Percentiles rank a stretch among this genome's conserved stretches.
phyloP scores from a whole-genome alignment of 2,113 vertebrate species.

The Microtus ochrogaster region DNA sequence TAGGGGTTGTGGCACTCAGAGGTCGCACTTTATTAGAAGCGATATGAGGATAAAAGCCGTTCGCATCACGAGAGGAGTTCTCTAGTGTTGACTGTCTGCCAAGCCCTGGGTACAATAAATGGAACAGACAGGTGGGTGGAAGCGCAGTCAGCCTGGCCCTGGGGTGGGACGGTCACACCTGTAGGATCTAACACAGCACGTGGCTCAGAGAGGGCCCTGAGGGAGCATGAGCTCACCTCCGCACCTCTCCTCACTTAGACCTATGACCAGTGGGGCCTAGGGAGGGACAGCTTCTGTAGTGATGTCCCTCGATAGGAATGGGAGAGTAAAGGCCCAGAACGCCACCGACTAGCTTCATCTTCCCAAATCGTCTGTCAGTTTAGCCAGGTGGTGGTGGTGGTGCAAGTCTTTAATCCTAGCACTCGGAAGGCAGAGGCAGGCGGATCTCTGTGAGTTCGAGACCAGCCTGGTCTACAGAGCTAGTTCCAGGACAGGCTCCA shows the following conservation, averaged over 20 bases:
- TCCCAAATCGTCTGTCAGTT: neutral
- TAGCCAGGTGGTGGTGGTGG: too few relatives aligned
- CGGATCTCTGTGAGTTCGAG: too few relatives aligned
- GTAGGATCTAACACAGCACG: neutral
- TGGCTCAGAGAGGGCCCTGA: neutral
- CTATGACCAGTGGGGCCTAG: neutral
- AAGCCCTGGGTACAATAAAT: neutral
- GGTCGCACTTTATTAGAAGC: neutral
- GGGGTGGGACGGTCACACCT: neutral
- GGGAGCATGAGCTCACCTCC: too few relatives aligned
- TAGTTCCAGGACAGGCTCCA: too few relatives aligned
- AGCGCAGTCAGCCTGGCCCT: neutral
- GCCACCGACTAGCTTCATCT: neutral
- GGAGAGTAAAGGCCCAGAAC: neutral
- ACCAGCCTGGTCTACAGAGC: too few relatives aligned
- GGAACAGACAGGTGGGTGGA: neutral
- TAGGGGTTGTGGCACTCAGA: neutral
- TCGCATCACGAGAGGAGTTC: neutral
- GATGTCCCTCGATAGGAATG: neutral
- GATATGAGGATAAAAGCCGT: neutral
- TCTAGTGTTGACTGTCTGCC: neutral
- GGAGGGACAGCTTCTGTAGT: neutral
- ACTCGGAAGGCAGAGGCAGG: too few relatives aligned
- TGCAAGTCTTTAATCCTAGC: too few relatives aligned
- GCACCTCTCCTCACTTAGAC: neutral